Evolutionary conservation across 2,888 invertebrate species (phyloP).

Genomic region (Stegophylla sp.): DNA sequence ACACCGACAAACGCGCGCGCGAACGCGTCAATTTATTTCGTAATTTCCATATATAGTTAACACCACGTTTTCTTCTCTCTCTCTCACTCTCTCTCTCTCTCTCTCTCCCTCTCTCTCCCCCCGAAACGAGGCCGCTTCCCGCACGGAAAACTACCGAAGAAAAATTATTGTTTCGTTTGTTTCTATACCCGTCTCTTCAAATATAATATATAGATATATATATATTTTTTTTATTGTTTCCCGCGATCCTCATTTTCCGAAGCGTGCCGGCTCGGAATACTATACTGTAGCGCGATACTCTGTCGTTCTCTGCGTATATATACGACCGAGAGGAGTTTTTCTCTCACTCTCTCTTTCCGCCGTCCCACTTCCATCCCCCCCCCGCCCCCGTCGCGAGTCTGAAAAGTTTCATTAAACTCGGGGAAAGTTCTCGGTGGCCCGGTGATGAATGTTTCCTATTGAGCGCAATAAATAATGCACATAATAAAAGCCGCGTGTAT

Average conservation of each 20-base stretch:
- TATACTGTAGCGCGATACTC: background rate
- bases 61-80: background rate
- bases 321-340: background rate
- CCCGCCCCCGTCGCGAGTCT: background rate
- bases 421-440: conserved; percentile 39
- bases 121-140: background rate
- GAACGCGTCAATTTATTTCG: conserved; percentile 10
- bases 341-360: background rate
- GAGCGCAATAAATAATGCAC: conserved; percentile 57
- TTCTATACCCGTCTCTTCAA: background rate
- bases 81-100: background rate
- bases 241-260: background rate
- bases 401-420: conserved; percentile 57
- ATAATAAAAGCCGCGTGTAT: conserved; percentile 48
- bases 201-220: background rate
- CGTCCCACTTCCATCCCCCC: background rate
- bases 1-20: background rate
- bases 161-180: conserved; percentile 34
- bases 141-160: background rate
- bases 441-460: conserved; percentile 58
- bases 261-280: background rate
- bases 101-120: background rate
- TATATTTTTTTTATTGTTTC: conserved; percentile 4
- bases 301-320: background rate
- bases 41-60: conserved; percentile 1